These are phyloP conservation scores for Alfaro cultratus DNA, from an alignment of 2,797 vertebrate genomes.

Conservation along the genomic window DNA sequence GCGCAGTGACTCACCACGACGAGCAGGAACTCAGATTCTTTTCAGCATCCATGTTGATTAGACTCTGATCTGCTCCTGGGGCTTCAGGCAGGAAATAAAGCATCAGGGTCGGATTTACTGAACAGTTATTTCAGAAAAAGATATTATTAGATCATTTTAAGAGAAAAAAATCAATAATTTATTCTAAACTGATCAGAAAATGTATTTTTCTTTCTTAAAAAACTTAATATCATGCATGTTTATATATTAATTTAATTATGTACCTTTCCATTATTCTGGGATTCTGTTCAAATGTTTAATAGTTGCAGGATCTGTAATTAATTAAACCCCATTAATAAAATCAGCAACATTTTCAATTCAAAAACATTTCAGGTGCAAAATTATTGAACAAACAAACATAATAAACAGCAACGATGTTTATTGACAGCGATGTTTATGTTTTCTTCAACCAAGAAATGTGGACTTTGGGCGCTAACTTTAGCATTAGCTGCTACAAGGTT, in stretches of 20 bases:
- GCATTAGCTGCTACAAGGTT: no score
- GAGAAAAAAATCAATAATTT: background rate
- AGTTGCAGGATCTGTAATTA: no score
- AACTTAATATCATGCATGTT: background rate
- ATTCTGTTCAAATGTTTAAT: background rate
- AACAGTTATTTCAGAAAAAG: slow-evolving; percentile 33
- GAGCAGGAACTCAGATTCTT: slow-evolving; percentile 63
- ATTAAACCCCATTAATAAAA: no score
- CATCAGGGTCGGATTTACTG: slow-evolving; percentile 23
- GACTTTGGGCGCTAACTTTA: no score
- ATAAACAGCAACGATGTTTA: no score
- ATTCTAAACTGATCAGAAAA: background rate
- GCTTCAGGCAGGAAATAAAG: slow-evolving; percentile 22
- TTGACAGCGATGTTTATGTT: no score
- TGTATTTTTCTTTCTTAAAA: background rate
- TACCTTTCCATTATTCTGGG: background rate
- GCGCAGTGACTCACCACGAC: slow-evolving; percentile 44
- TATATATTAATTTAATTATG: background rate
- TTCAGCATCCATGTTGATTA: slow-evolving; percentile 65
- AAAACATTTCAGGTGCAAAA: no score
- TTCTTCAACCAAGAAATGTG: no score
- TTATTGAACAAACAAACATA: no score
- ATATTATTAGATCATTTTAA: slow-evolving; percentile 19
- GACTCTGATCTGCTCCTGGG: slow-evolving; percentile 61
- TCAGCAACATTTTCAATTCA: no score